A percentile compares a stretch with the other conserved stretches of the same genome.
Conservation (phyloP, 2,888 invertebrate species). For the Noctua pronuba region DNA sequence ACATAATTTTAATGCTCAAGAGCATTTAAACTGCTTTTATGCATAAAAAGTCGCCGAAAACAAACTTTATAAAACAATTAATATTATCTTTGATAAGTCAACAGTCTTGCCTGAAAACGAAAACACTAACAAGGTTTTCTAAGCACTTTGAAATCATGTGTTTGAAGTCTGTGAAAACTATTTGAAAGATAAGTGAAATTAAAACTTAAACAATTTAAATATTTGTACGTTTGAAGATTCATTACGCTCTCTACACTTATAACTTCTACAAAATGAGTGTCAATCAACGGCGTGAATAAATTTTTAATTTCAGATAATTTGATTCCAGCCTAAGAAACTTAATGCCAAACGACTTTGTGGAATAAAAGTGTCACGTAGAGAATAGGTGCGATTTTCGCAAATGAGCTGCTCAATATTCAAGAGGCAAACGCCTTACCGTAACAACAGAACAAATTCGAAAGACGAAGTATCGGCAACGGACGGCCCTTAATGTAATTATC, state of each 20-base stretch:
- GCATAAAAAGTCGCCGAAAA: constrained; percentile 16
- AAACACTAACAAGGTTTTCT: constrained; percentile 51
- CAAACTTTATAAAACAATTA: constrained; percentile 25
- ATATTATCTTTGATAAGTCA: constrained; percentile 39
- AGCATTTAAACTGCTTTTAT: constrained; percentile 25
- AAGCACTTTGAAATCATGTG: constrained; percentile 49
- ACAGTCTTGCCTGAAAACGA: constrained; percentile 32
- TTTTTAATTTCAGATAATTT: constrained; percentile 78
- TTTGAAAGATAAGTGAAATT: constrained; percentile 47
- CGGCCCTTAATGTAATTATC: constrained; percentile 89
- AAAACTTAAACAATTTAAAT: constrained; percentile 42
- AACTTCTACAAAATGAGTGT: constrained; percentile 60
- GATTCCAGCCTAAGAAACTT: constrained; percentile 68
- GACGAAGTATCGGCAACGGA: constrained; percentile 88
- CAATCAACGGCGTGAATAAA: constrained; percentile 69
- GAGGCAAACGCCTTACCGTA: constrained; percentile 85
- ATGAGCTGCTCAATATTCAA: constrained; percentile 89
- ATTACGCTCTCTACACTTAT: constrained; percentile 42
- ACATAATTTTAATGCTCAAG: constrained; percentile 11
- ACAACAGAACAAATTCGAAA: constrained; percentile 89
- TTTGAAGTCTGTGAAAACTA: constrained; percentile 39
- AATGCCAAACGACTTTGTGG: constrained; percentile 72
- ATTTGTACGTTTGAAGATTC: constrained; percentile 50
- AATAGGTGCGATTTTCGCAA: constrained; percentile 88
- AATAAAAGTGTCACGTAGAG: constrained; percentile 87